A percentile compares a stretch with the other conserved stretches of the same genome.
phyloP scores from a whole-genome alignment of 1,140 invertebrate species.

The Dufourea novaeangliae region DNA sequence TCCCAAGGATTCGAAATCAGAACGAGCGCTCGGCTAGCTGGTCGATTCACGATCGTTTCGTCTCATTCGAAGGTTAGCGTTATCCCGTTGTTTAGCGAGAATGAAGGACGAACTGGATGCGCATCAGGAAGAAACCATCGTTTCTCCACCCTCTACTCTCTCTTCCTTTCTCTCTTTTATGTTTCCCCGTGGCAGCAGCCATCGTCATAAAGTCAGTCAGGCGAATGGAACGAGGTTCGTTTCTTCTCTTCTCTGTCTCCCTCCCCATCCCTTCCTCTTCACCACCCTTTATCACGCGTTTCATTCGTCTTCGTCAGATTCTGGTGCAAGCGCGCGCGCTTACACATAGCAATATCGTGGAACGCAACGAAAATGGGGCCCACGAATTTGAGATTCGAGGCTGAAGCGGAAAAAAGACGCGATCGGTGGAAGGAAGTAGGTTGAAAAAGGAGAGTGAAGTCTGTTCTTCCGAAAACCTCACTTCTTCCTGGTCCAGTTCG shows the following conservation, averaged over 20 bases:
- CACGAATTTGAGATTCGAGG: slow-evolving; percentile 31
- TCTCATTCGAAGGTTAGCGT: slow-evolving; percentile 18
- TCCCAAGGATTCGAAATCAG: too few relatives aligned
- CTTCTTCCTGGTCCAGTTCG: background rate
- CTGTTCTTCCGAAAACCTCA: background rate
- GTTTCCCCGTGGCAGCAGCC: slow-evolving; percentile 66
- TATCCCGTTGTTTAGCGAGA: slow-evolving; percentile 49
- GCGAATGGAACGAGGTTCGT: slow-evolving; percentile 70
- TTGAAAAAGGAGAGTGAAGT: background rate
- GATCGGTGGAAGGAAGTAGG: background rate
- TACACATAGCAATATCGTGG: slow-evolving; percentile 39
- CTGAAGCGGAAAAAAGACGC: slow-evolving; percentile 11
- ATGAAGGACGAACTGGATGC: slow-evolving; percentile 58
- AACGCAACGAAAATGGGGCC: slow-evolving; percentile 49
- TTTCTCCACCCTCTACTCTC: slow-evolving; percentile 17
- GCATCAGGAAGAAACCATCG: slow-evolving; percentile 20
- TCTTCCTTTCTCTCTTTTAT: slow-evolving; percentile 61
- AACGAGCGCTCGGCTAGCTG: background rate
- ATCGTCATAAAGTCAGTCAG: slow-evolving; percentile 78
- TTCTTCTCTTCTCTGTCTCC: background rate
- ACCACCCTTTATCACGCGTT: slow-evolving; percentile 4
- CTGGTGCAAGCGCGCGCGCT: background rate
- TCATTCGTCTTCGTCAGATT: background rate
- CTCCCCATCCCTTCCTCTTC: background rate
- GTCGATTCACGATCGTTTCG: slow-evolving; percentile 36